Evolutionary conservation across 2,888 invertebrate species (phyloP), one percentile per base, ranked within the genome.

Genomic region (Helleia helle): DNA sequence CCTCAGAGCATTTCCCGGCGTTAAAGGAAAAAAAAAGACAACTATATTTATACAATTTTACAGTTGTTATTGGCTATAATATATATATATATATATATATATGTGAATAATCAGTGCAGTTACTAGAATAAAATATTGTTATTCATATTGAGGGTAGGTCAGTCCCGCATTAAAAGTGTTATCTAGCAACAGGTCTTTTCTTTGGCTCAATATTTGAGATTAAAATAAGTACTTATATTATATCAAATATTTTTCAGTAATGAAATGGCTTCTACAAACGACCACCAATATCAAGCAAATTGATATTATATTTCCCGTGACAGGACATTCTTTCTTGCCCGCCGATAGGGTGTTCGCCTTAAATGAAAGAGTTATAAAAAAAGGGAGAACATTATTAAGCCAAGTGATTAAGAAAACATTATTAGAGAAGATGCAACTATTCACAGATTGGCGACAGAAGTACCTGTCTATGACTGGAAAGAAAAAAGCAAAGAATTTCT

Each of bases 401-500:
- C 41, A 7, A 29, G 12, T 27, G 44, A 41, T 17, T 41, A 41
- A 29, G 34, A 27, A 13, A 38, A 36, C 36, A 41, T 43, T 12
- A 40, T 42, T 26, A 12, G 7, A 15, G 22, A 28, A 11, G 34
- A 40, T 17, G 38, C 40, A 37, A 45, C 31, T 18, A 36, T 44
- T 17, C 22, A 44, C 3, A 24, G 13, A 13, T 13, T 36, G 3
- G 36, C 11, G 8, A 13, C 13, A 1, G 8, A 13, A 12, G 13
- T 38, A 29, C 29, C 28, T 28, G 8, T 29, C 11, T 15, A 17
- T 9, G 28, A 43, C 38, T 46, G 39, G 42, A 46, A 43, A 40
- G 38, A 38, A 15, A 38, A 34, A 43, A 36, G 31, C 43, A 46
- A 43, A 38, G 36, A 46, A 22, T 39, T 40, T 37, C 40, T 45